phyloP scores from a whole-genome alignment of 2,113 vertebrate species.

The Silurus asotus region DNA sequence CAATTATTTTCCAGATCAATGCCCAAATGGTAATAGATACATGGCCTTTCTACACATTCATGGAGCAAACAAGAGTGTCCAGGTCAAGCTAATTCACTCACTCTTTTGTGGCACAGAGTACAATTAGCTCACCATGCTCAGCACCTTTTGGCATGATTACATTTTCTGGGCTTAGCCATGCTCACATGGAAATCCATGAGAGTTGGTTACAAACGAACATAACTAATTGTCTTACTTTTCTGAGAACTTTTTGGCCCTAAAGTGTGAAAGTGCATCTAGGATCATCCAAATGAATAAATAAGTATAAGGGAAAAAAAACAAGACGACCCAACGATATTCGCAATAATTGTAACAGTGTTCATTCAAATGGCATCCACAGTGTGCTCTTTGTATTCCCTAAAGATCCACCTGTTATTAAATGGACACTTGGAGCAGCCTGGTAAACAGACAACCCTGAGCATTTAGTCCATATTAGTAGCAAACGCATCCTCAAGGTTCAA shows the following conservation, averaged over 20 bases:
- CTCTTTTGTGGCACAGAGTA: neutral
- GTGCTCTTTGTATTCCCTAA: neutral
- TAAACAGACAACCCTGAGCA: neutral
- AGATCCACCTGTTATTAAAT: neutral
- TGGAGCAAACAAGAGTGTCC: neutral
- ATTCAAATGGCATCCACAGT: neutral
- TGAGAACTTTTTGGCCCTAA: neutral
- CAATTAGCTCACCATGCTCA: neutral
- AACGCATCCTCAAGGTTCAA: neutral
- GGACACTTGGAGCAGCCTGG: neutral
- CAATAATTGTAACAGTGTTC: neutral
- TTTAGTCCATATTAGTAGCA: neutral
- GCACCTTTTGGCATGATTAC: too few species aligned
- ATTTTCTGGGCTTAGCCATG: neutral
- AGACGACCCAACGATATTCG: neutral
- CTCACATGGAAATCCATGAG: neutral
- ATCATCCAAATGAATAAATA: neutral
- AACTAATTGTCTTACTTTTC: neutral
- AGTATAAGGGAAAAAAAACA: neutral
- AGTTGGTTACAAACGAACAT: neutral
- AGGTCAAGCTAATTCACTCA: neutral
- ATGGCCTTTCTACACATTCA: neutral
- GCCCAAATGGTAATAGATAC: neutral
- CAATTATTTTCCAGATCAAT: neutral
- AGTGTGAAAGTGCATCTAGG: neutral